A percentile compares a stretch with the other conserved stretches of the same genome.
These are phyloP conservation scores for Spongilla lacustris DNA, from an alignment of 37 sponge, comb jelly and placozoan genomes.

Conservation along the genomic window DNA sequence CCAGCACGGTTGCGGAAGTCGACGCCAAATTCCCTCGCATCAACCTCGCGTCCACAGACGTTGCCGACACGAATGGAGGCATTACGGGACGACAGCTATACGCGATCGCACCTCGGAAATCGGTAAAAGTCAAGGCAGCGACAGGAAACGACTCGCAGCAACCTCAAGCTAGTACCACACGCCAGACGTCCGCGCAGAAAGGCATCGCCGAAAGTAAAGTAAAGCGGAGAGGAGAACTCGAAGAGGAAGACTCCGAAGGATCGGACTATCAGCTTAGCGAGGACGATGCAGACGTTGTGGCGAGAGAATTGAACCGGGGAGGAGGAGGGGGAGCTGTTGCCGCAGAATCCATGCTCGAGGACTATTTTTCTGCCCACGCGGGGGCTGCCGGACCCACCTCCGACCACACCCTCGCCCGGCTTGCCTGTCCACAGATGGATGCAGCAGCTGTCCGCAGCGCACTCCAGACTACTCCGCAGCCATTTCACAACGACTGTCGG, in stretches of 20 bases:
- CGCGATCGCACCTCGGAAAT: background rate
- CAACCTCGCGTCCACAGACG: background rate
- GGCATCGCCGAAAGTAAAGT: conserved; percentile 8
- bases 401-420: conserved; percentile 49
- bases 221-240: background rate
- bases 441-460: conserved; percentile 5
- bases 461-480: background rate
- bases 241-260: background rate
- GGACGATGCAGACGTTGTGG: conserved; percentile 23
- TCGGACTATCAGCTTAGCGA: conserved; percentile 25
- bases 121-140: background rate
- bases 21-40: background rate
- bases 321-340: background rate
- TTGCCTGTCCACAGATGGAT: conserved; percentile 24
- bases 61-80: background rate
- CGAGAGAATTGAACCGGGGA: conserved; percentile 4
- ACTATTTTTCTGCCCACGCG: conserved; percentile 62
- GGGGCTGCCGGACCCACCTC: conserved; percentile 47
- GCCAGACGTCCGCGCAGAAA: background rate
- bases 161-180: background rate
- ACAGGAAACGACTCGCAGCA: background rate
- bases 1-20: background rate
- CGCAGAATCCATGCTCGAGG: conserved; percentile 35
- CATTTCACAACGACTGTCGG: conserved; percentile 23
- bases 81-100: background rate